Percentiles rank a stretch among this genome's conserved stretches.
Conservation (phyloP, 35 echinoderm and acorn worm genomes). For the Anneissia japonica region DNA sequence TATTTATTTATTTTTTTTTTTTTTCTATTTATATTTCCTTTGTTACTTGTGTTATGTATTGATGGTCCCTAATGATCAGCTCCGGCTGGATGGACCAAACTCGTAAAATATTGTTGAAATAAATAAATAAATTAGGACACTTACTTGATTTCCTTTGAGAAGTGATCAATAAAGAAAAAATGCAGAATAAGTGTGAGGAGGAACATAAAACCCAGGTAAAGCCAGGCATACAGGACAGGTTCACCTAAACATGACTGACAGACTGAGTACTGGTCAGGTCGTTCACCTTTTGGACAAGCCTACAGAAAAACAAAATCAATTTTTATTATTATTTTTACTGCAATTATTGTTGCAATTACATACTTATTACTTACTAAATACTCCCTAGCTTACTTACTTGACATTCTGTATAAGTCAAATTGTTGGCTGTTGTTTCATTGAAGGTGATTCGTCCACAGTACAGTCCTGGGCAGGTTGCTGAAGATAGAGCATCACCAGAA, state of each 20-base stretch:
- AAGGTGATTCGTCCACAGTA: constrained; percentile 69
- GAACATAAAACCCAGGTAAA: constrained; percentile 89
- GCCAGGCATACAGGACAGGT: constrained; percentile 79
- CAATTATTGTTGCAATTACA: not conserved
- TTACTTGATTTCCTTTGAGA: constrained; percentile 71
- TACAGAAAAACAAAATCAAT: constrained; percentile 18
- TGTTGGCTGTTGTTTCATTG: constrained; percentile 4
- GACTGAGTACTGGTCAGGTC: constrained; percentile 59
- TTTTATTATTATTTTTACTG: too few relatives aligned
- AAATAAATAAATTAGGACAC: not conserved
- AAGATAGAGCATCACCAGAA: not conserved
- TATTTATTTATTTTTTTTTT: too few relatives aligned
- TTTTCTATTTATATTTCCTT: too few relatives aligned
- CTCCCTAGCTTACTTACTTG: constrained; percentile 58
- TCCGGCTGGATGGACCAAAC: too few relatives aligned
- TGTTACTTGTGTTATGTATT: too few relatives aligned
- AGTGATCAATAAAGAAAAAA: constrained; percentile 96
- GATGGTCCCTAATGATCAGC: too few relatives aligned
- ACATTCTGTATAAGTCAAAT: constrained; percentile 54
- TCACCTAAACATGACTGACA: constrained; percentile 50
- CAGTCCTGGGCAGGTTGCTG: constrained; percentile 67
- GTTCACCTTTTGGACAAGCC: constrained; percentile 69
- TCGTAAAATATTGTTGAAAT: too few relatives aligned
- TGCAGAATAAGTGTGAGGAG: constrained; percentile 63
- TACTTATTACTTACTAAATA: not conserved